Evolutionary conservation across 2,113 vertebrate genomes (phyloP).

Genomic region (Microtus ochrogaster): DNA sequence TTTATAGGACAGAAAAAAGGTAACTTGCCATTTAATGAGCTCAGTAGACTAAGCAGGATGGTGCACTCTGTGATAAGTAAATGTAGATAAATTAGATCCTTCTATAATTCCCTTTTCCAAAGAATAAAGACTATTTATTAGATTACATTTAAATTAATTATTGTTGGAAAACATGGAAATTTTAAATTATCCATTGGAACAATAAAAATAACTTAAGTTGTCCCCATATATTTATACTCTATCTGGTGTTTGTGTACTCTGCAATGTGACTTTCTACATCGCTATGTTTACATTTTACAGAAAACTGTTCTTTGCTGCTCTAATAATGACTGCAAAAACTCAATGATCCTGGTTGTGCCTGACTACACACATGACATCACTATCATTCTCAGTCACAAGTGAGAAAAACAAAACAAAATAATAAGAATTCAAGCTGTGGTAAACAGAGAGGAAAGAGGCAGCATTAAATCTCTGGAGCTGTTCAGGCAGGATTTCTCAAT

Average conservation of each 20-base stretch:
- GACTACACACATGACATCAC: background rate
- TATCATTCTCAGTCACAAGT: background rate
- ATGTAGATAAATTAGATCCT: conserved; percentile 10
- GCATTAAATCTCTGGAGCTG: background rate
- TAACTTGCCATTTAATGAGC: background rate
- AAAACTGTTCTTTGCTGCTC: background rate
- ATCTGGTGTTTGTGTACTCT: background rate
- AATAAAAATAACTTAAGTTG: background rate
- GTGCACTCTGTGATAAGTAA: conserved; percentile 34
- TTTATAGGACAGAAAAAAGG: background rate
- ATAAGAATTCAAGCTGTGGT: background rate
- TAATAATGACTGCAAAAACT: conserved; percentile 24
- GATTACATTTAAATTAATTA: conserved; percentile 24
- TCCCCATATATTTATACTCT: background rate
- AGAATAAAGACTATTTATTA: background rate
- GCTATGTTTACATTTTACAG: background rate
- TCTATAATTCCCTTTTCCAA: conserved; percentile 41
- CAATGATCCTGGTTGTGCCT: background rate
- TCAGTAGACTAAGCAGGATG: background rate
- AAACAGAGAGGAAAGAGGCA: background rate
- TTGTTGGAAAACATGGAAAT: background rate
- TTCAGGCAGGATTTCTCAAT: background rate
- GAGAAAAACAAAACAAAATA: background rate
- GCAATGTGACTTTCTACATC: background rate
- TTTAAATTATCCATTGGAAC: conserved; percentile 3